Conservation (phyloP, 2,797 vertebrate species). For the Bucorvus abyssinicus region DNA sequence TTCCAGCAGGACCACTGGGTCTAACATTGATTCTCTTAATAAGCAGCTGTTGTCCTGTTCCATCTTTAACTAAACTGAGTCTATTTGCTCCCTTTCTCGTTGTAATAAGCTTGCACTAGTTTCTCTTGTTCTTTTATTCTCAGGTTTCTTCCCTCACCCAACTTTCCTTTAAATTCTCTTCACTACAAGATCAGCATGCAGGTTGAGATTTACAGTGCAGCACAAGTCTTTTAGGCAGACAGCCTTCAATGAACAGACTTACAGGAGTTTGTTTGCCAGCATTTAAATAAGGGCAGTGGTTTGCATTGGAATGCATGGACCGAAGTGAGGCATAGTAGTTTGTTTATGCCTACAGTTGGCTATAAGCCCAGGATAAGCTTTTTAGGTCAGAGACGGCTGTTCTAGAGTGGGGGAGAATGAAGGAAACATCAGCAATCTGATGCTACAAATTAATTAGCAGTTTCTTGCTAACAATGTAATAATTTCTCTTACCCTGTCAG, state of each 20-base stretch:
- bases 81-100: neutral
- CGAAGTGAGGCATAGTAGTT: slow-evolving; percentile 1
- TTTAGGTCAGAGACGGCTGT: slow-evolving; percentile 3
- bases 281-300: neutral
- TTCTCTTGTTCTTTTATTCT: neutral
- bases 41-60: neutral
- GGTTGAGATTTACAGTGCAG: neutral
- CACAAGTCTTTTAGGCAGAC: neutral
- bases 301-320: slow-evolving; percentile 35
- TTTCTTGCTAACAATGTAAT: neutral
- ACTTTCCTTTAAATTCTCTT: neutral
- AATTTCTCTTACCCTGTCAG: neutral
- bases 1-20: neutral
- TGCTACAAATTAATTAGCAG: neutral
- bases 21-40: neutral
- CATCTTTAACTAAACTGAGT: neutral
- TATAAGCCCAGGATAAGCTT: slow-evolving; percentile 31
- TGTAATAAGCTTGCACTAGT: neutral
- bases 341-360: slow-evolving; percentile 37
- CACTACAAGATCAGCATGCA: neutral
- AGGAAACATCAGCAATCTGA: neutral
- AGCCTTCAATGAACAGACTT: neutral
- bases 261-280: slow-evolving; percentile 8
- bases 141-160: neutral
- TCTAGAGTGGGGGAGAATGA: neutral